Evolutionary conservation across 2,113 vertebrate species (phyloP), one percentile per base, ranked within the genome.

Genomic region (Vanacampus margaritifer): DNA sequence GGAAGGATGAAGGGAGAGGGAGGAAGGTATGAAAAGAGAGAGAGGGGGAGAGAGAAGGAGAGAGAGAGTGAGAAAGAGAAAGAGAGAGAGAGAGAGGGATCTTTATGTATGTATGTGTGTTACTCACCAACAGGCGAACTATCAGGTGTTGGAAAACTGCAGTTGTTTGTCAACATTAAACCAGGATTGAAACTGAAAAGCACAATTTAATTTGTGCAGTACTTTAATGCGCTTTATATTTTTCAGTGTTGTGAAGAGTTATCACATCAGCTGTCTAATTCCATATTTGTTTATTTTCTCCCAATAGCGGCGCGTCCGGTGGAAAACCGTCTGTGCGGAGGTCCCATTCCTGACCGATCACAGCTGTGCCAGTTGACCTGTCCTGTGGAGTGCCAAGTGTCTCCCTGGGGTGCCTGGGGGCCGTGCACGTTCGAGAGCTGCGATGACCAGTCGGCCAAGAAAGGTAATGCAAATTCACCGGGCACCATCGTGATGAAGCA

Each of bases 391-490:
- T 98, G 97, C 43, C 91, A 95, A 60, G 94, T 98, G 74, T 98
- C 96, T 0, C 85, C 92, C 0, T 99, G 97, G 97, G 93, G 93
- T 3, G 95, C 96, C 35, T 99, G 97, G 97, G 96, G 97, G 46
- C 94, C 94, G 0, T 99, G 97, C 80, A 98, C 96, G 78, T 96
- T 93, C n/a, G 97, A 99, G 87, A 97, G 89, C 81, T 99, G 97
- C 70, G 90, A 93, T 2, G 95, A 98, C 56, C 94, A 94, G 71
- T 93, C 93, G 32, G 93, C 91, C 59, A 98, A 95, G 80, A 99
- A 98, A 89, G 97, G 97, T 98, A 90, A 24, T 21, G 9, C 48
- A 51, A 53, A 16, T 11, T 23, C 48, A n/a, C 48, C 48, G 21
- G 48, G 3, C 7, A 50, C 11, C 1, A 5, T 21, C 48, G n/a